Percentiles rank a stretch among this genome's conserved stretches.
Conservation (phyloP, 2,797 vertebrate genomes). For the Macroramphosus scolopax region DNA sequence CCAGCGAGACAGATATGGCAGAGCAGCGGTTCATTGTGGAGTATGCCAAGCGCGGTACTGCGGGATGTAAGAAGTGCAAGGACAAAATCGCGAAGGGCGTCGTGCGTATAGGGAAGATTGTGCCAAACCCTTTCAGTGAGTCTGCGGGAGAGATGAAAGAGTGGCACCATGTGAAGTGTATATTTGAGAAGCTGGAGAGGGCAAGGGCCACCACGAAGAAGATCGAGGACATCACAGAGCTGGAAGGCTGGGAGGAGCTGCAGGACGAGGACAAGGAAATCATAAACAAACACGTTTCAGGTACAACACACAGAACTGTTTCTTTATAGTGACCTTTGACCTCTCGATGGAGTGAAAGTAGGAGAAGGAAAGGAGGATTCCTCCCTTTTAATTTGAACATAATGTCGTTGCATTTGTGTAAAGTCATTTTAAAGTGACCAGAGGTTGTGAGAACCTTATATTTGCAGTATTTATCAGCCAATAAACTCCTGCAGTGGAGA, state of each 20-base stretch:
- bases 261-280: slow-evolving; percentile 89
- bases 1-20: slow-evolving; percentile 77
- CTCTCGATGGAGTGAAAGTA: too few relatives aligned
- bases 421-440: too few relatives aligned
- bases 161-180: slow-evolving; percentile 96
- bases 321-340: too few relatives aligned
- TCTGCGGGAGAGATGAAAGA: slow-evolving; percentile 98
- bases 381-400: too few relatives aligned
- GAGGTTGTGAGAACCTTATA: too few relatives aligned
- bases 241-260: slow-evolving; percentile 96
- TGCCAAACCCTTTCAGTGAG: slow-evolving; percentile 97
- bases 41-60: slow-evolving; percentile 94
- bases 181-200: slow-evolving; percentile 95
- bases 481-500: too few relatives aligned
- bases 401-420: too few relatives aligned
- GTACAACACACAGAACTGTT: slow-evolving; percentile 54
- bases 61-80: slow-evolving; percentile 98
- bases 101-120: slow-evolving; percentile 93
- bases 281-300: slow-evolving; percentile 88
- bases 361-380: too few relatives aligned
- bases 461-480: too few relatives aligned
- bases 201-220: slow-evolving; percentile 94
- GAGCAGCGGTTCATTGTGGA: slow-evolving; percentile 96
- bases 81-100: slow-evolving; percentile 93
- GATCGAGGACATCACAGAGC: slow-evolving; percentile 93